Base-by-base conservation (phyloP, 2,888 invertebrate species). In the Drosophila fulvimacula region DNA sequence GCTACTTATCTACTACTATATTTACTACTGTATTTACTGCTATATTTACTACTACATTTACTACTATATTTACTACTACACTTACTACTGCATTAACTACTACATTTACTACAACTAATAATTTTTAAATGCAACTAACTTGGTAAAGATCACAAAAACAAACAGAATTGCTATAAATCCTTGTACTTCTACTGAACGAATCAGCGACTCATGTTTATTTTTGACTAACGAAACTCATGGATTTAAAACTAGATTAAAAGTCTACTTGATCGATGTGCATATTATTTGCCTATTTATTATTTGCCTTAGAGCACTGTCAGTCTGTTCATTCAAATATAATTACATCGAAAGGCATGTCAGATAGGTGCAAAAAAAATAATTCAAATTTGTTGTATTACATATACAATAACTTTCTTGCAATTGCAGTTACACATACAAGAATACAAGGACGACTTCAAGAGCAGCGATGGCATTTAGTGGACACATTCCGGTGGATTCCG, bases 401-500 rank as follows among this genome's bases (percentile, higher is more conserved):
- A 15, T 38, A 42, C 30, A 41, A 13, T 17, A 34, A 53, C 3
- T 27, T 9, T 41, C 49, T 32, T 19, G 42, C n/a, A 10, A 3
- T 56, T 36, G 13, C 39, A 74, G 49, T 41, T 59, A 77, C 38
- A 69, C 65, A 65, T 38, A 62, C 58, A 66, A 42, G 21, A 19
- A 19, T 27, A 41, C 38, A 38, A 30, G 15, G n/a, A 30, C 24
- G 27, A 41, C 44, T 38, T 30, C 15, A 11, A 15, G 6, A 19
- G 32, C 19, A 41, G 19, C 3, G n/a, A 63, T 82, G 85, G 77
- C 69, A 24, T 81, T 75, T 34, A 63, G 42, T 39, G 85, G 72
- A 51, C 68, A 63, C 7, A 30, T 30, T 6, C 5, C 6, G 44
- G 24, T 58, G 0, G 44, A 48, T 36, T 13, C 68, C 15, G 60